These are phyloP conservation scores for Drosophila setifemur DNA, from an alignment of 1,140 invertebrate species.

Conservation along the genomic window DNA sequence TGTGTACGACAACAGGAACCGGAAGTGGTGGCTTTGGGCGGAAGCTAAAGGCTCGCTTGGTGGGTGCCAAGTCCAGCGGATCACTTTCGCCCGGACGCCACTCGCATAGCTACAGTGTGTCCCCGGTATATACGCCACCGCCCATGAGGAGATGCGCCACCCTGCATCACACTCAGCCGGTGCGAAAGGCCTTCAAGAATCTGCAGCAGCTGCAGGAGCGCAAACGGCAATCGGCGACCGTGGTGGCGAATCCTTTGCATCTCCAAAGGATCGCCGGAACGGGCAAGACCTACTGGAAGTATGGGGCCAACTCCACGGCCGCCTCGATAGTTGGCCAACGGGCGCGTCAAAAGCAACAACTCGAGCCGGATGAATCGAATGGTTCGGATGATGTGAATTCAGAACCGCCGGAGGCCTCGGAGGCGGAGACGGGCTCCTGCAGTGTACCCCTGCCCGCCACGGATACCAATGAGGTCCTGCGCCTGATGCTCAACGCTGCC, in stretches of 20 bases:
- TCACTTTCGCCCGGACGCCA: conserved; percentile 64
- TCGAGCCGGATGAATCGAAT: conserved; percentile 56
- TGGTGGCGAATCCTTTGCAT: conserved; percentile 1
- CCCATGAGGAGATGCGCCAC: conserved; percentile 75
- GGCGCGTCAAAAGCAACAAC: conserved; percentile 42
- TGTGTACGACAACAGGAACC: neutral
- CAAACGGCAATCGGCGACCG: conserved; percentile 44
- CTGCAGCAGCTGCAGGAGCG: conserved; percentile 67
- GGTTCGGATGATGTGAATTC: conserved; percentile 57
- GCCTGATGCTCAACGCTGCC: conserved; percentile 72
- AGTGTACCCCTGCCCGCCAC: conserved; percentile 68
- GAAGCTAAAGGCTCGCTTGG: conserved; percentile 65
- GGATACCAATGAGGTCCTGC: conserved; percentile 75
- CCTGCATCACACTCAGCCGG: conserved; percentile 67
- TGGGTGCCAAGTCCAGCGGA: conserved; percentile 60
- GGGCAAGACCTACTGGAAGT: conserved; percentile 76
- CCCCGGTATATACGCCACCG: conserved; percentile 73
- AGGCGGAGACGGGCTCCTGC: conserved; percentile 72
- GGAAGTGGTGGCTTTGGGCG: conserved; percentile 51
- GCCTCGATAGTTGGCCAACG: conserved; percentile 74
- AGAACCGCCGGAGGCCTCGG: conserved; percentile 40
- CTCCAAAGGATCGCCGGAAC: conserved; percentile 65
- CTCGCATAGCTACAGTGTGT: conserved; percentile 70
- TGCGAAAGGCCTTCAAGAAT: conserved; percentile 71
- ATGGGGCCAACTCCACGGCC: conserved; percentile 72